Evolutionary conservation across 2,113 vertebrate genomes (phyloP), one percentile per base, ranked within the genome.

Genomic region (Scomber scombrus): DNA sequence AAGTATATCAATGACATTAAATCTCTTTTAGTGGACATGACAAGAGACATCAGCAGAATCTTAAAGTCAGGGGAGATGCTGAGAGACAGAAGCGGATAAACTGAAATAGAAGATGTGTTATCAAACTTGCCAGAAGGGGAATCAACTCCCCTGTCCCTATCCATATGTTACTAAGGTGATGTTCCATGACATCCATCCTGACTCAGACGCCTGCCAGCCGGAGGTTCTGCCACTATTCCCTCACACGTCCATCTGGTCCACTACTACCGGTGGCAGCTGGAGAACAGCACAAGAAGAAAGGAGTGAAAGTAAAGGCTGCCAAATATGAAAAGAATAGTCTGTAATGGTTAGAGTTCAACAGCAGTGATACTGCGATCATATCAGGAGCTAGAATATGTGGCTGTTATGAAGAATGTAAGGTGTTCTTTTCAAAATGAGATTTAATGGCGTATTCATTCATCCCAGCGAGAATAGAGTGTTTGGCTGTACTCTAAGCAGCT

Each of bases 131-230:
- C 91, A 93, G 90, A 93, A 87, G 91, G 88, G 69, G 88, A 93
- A 90, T 92, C 82, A 87, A 77, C 81, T 92, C 85, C 62, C 77
- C 87, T 81, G 88, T 92, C 91, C 83, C 81, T 75, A 51, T 89
- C 91, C 91, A 93, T 92, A 93, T 92, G 94, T 93, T 93, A 87
- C 66, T 87, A 85, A 89, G 88, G 90, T 93, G 93, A 93, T 93
- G 91, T 92, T 92, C 88, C 86, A 90, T 93, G 92, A 93, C 92
- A 94, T 94, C 86, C 83, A 85, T 91, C 93, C 72, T 80, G 88
- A 90, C 91, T 84, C 75, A 88, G 90, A 93, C 89, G 91, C 91
- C 87, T 92, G 90, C 86, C 91, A 91, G 74, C 89, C 84, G 84
- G 67, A 85, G 71, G 54, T 86, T 78, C 72, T 69, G 71, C 78